Conservation (phyloP, 2,888 invertebrate species). For the Caenorhabditis sp. region DNA sequence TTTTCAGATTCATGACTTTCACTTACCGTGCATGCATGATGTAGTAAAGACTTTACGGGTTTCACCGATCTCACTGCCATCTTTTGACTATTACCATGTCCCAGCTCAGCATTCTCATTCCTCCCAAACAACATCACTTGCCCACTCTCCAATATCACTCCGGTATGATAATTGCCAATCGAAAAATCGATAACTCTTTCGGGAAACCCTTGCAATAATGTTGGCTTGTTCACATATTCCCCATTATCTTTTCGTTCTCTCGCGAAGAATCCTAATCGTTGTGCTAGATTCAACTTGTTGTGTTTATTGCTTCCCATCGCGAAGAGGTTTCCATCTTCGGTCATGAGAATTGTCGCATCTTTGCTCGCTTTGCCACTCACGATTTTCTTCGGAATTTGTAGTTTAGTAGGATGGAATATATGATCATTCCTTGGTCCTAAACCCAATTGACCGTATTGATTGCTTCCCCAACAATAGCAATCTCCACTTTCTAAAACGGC, state of each 20-base stretch:
- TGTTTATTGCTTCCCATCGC: constrained; percentile 77
- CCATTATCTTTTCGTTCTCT: constrained; percentile 66
- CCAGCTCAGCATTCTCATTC: constrained; percentile 78
- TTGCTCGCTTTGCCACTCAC: constrained; percentile 49
- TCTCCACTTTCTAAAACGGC: constrained; percentile 77
- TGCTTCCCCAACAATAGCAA: constrained; percentile 78
- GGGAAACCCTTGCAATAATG: constrained; percentile 74
- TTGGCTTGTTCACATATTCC: constrained; percentile 73
- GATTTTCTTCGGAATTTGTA: constrained; percentile 52
- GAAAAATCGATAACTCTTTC: constrained; percentile 76
- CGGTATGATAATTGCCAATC: constrained; percentile 76
- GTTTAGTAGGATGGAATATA: constrained; percentile 29
- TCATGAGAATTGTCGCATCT: constrained; percentile 44
- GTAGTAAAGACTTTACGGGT: constrained; percentile 73
- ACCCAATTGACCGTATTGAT: constrained; percentile 34
- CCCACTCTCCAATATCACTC: constrained; percentile 75
- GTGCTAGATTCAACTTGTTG: constrained; percentile 78
- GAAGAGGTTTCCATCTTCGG: constrained; percentile 73
- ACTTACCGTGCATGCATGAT: constrained; percentile 59
- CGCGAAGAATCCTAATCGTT: constrained; percentile 74
- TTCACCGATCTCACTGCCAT: constrained; percentile 70
- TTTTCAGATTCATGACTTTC: too few species aligned
- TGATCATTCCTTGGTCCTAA: constrained; percentile 17
- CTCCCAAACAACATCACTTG: constrained; percentile 77
- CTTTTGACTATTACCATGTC: constrained; percentile 73